Percentiles rank a stretch among this genome's conserved stretches.
These are phyloP conservation scores for Lepeophtheirus nordmannii DNA, from an alignment of 2,888 invertebrate species.

Conservation along the genomic window DNA sequence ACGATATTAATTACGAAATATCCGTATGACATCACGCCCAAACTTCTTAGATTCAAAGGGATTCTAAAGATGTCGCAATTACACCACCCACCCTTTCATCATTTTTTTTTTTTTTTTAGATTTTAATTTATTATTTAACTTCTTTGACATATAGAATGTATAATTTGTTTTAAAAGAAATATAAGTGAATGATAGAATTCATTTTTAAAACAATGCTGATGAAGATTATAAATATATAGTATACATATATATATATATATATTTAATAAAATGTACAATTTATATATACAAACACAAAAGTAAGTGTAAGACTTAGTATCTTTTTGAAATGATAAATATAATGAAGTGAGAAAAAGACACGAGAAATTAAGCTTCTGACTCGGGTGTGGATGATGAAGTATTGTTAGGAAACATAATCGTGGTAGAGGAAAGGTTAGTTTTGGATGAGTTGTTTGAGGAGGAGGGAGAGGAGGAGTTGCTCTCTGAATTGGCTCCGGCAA, in stretches of 20 bases:
- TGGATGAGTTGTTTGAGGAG: neutral
- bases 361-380: neutral
- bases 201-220: neutral
- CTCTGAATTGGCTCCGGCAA: conserved; percentile 31
- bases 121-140: neutral
- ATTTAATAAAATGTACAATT: neutral
- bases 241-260: neutral
- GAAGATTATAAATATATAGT: neutral
- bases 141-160: neutral
- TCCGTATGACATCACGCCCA: conserved; percentile 25
- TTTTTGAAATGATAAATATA: neutral
- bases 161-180: neutral
- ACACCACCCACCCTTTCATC: neutral
- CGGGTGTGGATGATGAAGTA: neutral
- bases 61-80: conserved; percentile 1
- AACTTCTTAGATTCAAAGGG: neutral
- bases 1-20: conserved; percentile 24
- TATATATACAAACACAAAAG: neutral
- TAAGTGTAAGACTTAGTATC: neutral
- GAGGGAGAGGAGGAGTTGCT: neutral
- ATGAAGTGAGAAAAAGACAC: neutral
- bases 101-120: neutral
- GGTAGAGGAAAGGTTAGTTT: neutral
- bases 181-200: neutral
- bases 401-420: neutral